Conservation (phyloP, 2,888 invertebrate genomes). For the Xestoiulus laeticollis region DNA sequence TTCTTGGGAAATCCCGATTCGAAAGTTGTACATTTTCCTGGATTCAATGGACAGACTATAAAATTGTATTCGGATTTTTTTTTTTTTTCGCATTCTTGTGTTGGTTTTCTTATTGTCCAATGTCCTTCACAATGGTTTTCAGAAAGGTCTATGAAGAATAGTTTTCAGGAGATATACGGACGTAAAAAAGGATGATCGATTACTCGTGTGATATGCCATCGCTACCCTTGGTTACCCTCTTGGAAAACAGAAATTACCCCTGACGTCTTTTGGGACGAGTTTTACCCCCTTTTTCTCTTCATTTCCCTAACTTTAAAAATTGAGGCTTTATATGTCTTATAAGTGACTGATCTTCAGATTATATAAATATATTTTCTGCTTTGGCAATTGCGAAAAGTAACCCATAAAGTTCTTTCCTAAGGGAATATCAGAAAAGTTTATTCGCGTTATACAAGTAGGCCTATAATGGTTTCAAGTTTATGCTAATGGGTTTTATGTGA, state of each 20-base stretch:
- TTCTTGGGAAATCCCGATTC: not conserved
- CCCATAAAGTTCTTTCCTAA: not conserved
- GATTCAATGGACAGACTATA: not conserved
- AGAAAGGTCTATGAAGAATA: constrained; percentile 8
- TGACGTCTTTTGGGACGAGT: constrained; percentile 6
- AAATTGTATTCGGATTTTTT: not conserved
- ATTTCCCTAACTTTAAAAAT: not conserved
- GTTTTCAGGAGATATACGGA: not conserved
- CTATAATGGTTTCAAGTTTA: no score
- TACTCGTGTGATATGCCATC: constrained; percentile 4
- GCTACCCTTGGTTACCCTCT: constrained; percentile 17
- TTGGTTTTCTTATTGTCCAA: constrained; percentile 24
- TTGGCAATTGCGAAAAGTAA: not conserved
- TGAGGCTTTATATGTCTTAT: not conserved
- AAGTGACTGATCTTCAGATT: not conserved
- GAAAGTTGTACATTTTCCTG: not conserved
- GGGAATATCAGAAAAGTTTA: not conserved
- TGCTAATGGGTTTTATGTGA: no score
- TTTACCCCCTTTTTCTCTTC: not conserved
- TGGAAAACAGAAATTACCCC: not conserved
- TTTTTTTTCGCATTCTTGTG: not conserved
- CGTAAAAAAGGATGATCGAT: constrained; percentile 36
- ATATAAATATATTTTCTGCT: not conserved
- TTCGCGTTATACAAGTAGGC: no score
- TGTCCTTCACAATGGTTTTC: not conserved